Base-by-base conservation (phyloP, 2,888 invertebrate species). In the Baronia brevicornis region DNA sequence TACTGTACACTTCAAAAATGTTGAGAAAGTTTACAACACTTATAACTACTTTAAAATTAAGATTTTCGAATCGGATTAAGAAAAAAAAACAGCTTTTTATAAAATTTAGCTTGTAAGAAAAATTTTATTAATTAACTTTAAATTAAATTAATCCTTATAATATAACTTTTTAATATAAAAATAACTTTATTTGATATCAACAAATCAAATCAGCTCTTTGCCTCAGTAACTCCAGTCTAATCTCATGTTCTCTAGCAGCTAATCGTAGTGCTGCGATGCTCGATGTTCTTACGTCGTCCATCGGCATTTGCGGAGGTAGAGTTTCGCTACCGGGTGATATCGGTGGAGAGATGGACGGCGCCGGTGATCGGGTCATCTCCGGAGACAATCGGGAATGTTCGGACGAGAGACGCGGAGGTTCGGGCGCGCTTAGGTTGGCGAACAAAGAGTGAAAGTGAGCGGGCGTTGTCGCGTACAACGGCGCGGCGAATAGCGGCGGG, bases 171-270 rank as follows among this genome's bases (percentile, higher is more conserved):
- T n/a, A n/a, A n/a, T n/a, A n/a, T n/a, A n/a, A n/a, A 13, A 11
- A 20, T 5, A 32, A 14, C n/a, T 35, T 24, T 29, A 38, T 34
- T 31, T 36, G 18, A 23, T 29, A 44, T 70, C 50, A 78, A 60
- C 80, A 84, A 42, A 84, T 82, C 43, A 82, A 52, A 52, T 82
- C 79, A 13, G 82, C 74, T 61, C 92, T 90, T 56, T 93, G 93
- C 28, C 94, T 86, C 44, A 94, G 71, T 82, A 55, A 33, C 69
- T 94, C 95, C 51, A 95, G 80, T 64, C 93, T 88, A 24, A 95
- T 75, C 68, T 96, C 95, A 69, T 96, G 95, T 61, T 96, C 96
- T 17, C 96, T 84, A 1, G 96, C 96, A 52, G 95, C 95, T 28
- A 95, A 74, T 48, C 96, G 85, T 36, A 96, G 79, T 0, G 94